Evolutionary conservation across 2,113 vertebrate species (phyloP).

Genomic region (Agelaius phoeniceus): DNA sequence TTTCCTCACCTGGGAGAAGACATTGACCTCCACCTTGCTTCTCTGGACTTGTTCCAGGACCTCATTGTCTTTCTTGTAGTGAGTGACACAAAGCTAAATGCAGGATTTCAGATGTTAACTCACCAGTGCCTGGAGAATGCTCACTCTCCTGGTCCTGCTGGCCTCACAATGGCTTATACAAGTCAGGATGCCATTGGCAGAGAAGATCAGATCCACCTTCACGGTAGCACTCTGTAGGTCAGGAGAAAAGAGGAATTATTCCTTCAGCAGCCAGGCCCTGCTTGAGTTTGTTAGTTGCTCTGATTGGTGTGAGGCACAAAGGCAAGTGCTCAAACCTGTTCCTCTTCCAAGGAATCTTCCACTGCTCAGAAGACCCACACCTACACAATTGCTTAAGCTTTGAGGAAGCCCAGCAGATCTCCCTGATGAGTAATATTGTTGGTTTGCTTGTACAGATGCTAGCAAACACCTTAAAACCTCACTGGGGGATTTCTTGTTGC

Average conservation of each 20-base stretch:
- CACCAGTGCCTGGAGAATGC: neutral
- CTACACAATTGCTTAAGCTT: neutral
- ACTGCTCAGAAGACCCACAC: neutral
- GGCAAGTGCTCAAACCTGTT: neutral
- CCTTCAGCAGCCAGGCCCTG: neutral
- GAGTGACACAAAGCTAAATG: neutral
- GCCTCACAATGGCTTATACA: neutral
- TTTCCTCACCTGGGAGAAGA: neutral
- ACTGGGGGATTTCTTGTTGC: neutral
- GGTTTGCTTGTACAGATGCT: neutral
- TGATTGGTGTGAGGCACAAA: neutral
- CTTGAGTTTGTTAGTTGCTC: neutral
- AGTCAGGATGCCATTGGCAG: neutral
- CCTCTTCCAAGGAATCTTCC: neutral
- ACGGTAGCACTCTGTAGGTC: neutral
- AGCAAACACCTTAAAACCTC: neutral
- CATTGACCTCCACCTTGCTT: neutral
- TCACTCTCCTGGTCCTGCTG: neutral
- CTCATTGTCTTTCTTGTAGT: neutral
- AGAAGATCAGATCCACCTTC: neutral
- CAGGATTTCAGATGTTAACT: neutral
- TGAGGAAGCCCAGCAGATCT: neutral
- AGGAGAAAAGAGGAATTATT: neutral
- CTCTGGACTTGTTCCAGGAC: neutral
- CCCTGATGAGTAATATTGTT: neutral